Conservation (phyloP, 2,113 vertebrate genomes). For the Rhinolophus ferrumequinum region DNA sequence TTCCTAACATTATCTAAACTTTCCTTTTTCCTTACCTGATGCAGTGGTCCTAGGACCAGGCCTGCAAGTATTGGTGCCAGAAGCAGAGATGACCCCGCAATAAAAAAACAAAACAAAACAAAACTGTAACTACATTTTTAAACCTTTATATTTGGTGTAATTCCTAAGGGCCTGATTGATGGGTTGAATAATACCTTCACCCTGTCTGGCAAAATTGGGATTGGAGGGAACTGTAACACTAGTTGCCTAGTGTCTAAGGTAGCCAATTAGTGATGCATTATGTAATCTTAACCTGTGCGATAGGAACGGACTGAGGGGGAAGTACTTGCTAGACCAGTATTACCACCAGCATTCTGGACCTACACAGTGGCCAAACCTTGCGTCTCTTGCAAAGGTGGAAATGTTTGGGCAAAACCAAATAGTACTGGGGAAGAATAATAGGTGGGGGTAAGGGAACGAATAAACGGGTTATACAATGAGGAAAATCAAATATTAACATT, state of each 20-base stretch:
- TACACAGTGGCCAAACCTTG: not conserved
- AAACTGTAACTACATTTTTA: not conserved
- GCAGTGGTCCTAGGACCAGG: not conserved
- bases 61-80: not conserved
- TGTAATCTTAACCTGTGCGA: not conserved
- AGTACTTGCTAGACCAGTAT: not conserved
- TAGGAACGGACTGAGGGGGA: not conserved
- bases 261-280: no score
- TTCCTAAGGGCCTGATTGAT: not conserved
- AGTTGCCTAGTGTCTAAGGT: not conserved
- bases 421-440: not conserved
- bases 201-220: not conserved
- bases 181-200: not conserved
- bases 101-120: not conserved
- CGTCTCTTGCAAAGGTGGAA: not conserved
- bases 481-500: not conserved
- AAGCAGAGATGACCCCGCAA: not conserved
- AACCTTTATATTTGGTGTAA: not conserved
- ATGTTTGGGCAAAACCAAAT: not conserved
- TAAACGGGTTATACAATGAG: not conserved
- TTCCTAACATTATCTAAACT: not conserved
- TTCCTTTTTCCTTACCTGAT: not conserved
- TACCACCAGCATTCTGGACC: not conserved
- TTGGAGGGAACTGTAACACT: not conserved
- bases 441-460: not conserved